These are phyloP conservation scores for Caerostris darwini DNA, from an alignment of 1,140 invertebrate species.

Conservation along the genomic window DNA sequence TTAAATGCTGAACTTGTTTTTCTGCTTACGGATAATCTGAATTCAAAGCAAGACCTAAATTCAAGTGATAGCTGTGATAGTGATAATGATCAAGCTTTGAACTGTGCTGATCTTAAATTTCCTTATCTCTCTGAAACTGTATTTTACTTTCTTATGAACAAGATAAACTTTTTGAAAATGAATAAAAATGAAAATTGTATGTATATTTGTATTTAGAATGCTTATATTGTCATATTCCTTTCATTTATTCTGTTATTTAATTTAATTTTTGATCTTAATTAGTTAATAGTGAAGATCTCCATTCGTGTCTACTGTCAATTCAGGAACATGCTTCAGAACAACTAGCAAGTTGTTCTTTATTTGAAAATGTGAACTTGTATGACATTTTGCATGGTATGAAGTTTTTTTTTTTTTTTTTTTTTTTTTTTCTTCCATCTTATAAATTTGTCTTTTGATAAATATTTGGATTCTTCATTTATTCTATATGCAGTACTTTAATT, in stretches of 20 bases:
- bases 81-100: not conserved
- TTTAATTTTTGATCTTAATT: not conserved
- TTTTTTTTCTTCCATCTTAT: too few species aligned
- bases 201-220: not conserved
- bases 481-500: too few species aligned
- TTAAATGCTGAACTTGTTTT: conserved; percentile 16
- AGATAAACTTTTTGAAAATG: not conserved
- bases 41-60: not conserved
- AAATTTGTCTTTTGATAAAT: too few species aligned
- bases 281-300: not conserved
- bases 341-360: not conserved
- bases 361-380: not conserved
- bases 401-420: too few species aligned
- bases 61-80: not conserved
- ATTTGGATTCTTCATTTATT: too few species aligned
- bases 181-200: not conserved
- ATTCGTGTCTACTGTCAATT: not conserved
- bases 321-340: not conserved
- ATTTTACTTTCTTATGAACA: not conserved
- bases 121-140: not conserved
- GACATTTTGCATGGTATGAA: not conserved
- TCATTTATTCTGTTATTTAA: not conserved
- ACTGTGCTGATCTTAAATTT: not conserved
- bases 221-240: not conserved
- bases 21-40: not conserved